Conservation (phyloP, 2,888 invertebrate genomes). For the Morpho helenor region DNA sequence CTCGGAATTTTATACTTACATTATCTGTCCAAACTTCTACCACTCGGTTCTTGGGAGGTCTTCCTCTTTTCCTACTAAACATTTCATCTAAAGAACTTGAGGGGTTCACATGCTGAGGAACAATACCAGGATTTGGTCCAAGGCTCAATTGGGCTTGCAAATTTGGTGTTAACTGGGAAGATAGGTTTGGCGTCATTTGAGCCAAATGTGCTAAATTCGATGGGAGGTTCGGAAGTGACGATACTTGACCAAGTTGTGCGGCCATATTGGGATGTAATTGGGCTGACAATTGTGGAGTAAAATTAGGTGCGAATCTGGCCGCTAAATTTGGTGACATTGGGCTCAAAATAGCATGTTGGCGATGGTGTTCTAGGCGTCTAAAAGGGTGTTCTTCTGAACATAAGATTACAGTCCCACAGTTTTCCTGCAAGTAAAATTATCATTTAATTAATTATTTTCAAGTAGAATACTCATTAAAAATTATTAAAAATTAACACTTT, state of each 20-base stretch:
- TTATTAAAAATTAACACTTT: no score
- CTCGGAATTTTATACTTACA: slow-evolving; percentile 67
- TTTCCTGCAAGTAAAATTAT: slow-evolving; percentile 77
- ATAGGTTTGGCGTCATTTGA: slow-evolving; percentile 68
- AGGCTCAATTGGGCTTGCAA: slow-evolving; percentile 66
- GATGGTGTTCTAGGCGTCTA: slow-evolving; percentile 90
- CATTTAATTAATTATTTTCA: no score
- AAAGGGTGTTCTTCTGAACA: slow-evolving; percentile 87
- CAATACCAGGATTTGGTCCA: slow-evolving; percentile 55
- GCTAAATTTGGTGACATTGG: slow-evolving; percentile 80
- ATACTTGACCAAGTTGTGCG: slow-evolving; percentile 68
- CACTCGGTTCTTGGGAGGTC: slow-evolving; percentile 97
- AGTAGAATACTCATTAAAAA: no score
- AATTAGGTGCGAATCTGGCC: slow-evolving; percentile 78
- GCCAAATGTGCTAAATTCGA: slow-evolving; percentile 70
- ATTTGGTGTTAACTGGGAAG: slow-evolving; percentile 64
- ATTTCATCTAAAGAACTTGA: slow-evolving; percentile 92
- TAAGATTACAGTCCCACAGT: slow-evolving; percentile 88
- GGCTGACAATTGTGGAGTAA: slow-evolving; percentile 68
- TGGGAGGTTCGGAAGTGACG: slow-evolving; percentile 57
- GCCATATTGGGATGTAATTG: slow-evolving; percentile 74
- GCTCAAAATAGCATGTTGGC: slow-evolving; percentile 88
- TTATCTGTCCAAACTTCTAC: slow-evolving; percentile 94
- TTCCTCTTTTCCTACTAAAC: slow-evolving; percentile 94
- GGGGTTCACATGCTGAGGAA: slow-evolving; percentile 64